These are phyloP conservation scores for Xylocampa areola DNA, from an alignment of 2,888 invertebrate genomes.

Conservation along the genomic window DNA sequence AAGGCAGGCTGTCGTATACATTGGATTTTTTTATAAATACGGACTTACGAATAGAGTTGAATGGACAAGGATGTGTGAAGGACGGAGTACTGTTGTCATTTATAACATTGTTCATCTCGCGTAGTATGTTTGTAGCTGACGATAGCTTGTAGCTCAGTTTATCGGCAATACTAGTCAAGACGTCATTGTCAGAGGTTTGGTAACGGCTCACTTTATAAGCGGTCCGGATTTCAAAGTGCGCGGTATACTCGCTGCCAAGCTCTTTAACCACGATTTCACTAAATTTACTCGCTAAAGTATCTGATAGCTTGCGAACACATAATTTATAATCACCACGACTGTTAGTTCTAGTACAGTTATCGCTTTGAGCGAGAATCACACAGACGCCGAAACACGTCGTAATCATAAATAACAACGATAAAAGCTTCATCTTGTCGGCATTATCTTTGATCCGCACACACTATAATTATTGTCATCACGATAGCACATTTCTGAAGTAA, in stretches of 20 bases:
- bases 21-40: slow-evolving; percentile 80
- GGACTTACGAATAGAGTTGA: slow-evolving; percentile 86
- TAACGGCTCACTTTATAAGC: slow-evolving; percentile 81
- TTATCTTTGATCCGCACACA: slow-evolving; percentile 70
- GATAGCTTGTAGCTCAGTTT: slow-evolving; percentile 82
- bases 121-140: slow-evolving; percentile 79
- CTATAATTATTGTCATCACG: slow-evolving; percentile 45
- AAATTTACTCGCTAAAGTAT: slow-evolving; percentile 77
- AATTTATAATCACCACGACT: slow-evolving; percentile 80
- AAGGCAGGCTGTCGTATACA: slow-evolving; percentile 71
- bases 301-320: slow-evolving; percentile 77
- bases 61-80: slow-evolving; percentile 86
- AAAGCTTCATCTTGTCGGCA: slow-evolving; percentile 83
- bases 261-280: slow-evolving; percentile 82
- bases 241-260: slow-evolving; percentile 81
- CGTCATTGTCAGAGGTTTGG: slow-evolving; percentile 75
- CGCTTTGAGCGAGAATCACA: slow-evolving; percentile 74
- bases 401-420: slow-evolving; percentile 79
- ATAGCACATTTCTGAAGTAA: slow-evolving; percentile 39
- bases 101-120: slow-evolving; percentile 80
- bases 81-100: slow-evolving; percentile 81
- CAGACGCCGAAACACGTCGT: slow-evolving; percentile 67
- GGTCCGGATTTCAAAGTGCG: slow-evolving; percentile 79
- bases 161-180: slow-evolving; percentile 75
- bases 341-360: slow-evolving; percentile 78